Evolutionary conservation across 2,888 invertebrate genomes (phyloP).

Genomic region (Dynastes hyllus): DNA sequence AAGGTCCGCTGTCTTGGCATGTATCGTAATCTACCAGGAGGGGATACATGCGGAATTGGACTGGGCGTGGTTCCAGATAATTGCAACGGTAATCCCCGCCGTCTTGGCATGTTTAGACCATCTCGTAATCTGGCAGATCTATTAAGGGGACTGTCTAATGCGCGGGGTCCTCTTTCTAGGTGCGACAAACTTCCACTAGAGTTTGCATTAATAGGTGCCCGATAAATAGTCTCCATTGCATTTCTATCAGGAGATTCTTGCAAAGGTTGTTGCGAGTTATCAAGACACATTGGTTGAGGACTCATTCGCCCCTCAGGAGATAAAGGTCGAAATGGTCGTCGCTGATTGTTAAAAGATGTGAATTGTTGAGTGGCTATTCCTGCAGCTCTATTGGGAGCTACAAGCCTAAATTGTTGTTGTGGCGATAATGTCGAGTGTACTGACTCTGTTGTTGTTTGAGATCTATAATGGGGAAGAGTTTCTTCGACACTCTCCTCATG

Average conservation of each 20-base stretch:
- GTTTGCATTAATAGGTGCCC: neutral
- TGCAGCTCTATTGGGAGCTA: neutral
- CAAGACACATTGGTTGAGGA: neutral
- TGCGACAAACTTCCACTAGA: neutral
- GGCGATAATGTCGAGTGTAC: neutral
- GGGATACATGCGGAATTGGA: too few species aligned
- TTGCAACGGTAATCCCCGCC: too few species aligned
- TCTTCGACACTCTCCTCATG: neutral
- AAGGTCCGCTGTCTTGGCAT: too few species aligned
- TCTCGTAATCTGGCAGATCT: neutral
- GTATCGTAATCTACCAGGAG: too few species aligned
- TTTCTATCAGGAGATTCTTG: neutral
- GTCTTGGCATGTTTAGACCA: too few species aligned
- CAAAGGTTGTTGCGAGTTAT: neutral
- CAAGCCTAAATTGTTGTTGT: neutral
- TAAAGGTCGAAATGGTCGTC: neutral
- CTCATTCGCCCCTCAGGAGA: neutral
- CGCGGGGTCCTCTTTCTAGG: neutral
- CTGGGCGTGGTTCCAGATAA: too few species aligned
- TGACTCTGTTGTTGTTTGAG: neutral
- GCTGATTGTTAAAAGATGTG: neutral
- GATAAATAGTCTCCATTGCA: neutral
- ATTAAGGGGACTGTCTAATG: neutral
- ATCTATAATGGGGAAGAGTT: neutral
- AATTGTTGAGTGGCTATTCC: too few species aligned